Evolutionary conservation across 2,113 vertebrate species (phyloP).

Genomic region (Lepidothrix coronata): DNA sequence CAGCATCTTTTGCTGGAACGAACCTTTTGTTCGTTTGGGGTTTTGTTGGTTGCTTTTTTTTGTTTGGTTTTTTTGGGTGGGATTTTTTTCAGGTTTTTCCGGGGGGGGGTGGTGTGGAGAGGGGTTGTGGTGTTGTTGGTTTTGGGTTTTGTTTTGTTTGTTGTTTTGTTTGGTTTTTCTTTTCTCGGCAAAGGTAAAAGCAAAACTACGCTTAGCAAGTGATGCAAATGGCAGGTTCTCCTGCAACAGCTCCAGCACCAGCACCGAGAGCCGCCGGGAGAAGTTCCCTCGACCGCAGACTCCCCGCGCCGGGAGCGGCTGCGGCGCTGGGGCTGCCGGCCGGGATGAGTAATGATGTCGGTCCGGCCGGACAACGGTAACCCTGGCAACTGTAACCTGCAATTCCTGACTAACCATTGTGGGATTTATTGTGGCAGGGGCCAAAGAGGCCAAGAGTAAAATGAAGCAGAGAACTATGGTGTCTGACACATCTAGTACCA

Average conservation of each 20-base stretch:
- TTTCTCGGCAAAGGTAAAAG: neutral
- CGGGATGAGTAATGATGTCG: conserved; percentile 74
- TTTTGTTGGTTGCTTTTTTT: neutral
- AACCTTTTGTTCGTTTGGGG: neutral
- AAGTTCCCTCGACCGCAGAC: neutral
- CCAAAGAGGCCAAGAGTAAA: conserved; percentile 76
- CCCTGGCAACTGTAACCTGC: conserved; percentile 83
- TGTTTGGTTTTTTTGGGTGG: neutral
- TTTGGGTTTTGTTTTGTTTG: neutral
- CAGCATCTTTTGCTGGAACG: neutral
- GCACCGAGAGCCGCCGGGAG: neutral
- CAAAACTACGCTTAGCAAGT: fast-evolving
- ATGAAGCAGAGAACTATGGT: conserved; percentile 71
- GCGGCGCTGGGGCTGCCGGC: neutral
- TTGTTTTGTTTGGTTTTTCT: neutral
- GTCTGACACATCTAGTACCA: conserved; percentile 75
- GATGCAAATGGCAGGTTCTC: neutral
- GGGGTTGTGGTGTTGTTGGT: neutral
- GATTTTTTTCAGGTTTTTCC: neutral
- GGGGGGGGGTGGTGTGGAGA: no score
- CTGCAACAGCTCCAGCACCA: neutral
- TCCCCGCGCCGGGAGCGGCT: neutral
- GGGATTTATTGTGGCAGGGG: conserved; percentile 79
- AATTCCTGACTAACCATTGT: conserved; percentile 70
- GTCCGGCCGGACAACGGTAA: conserved; percentile 75